A percentile compares a stretch with the other conserved stretches of the same genome.
Evolutionary conservation across 2,888 invertebrate species (phyloP).

Genomic region (Zeuzera pyrina): DNA sequence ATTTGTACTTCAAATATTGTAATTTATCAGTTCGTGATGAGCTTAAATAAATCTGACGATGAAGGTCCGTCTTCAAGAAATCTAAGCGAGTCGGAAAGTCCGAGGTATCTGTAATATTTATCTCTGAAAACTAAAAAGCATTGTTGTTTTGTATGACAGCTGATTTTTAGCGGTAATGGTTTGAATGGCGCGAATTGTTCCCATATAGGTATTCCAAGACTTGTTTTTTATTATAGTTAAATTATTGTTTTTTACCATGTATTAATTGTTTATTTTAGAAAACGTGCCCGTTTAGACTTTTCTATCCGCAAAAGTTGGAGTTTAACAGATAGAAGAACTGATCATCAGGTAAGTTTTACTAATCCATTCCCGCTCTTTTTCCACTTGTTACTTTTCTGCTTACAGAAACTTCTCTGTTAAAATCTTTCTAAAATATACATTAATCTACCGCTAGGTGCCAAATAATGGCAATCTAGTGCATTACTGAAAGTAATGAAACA

Average conservation of each 20-base stretch:
- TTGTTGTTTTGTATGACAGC: constrained; percentile 39
- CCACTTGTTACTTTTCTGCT: too few species aligned
- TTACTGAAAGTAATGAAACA: too few species aligned
- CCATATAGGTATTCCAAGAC: background rate
- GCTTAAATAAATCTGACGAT: constrained; percentile 31
- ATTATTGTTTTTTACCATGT: constrained; percentile 4
- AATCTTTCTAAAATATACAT: too few species aligned
- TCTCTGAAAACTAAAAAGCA: background rate
- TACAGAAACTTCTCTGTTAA: too few species aligned
- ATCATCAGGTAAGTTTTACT: constrained; percentile 47
- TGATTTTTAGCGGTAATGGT: constrained; percentile 65
- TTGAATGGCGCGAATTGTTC: constrained; percentile 61
- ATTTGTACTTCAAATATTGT: too few species aligned
- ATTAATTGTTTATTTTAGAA: constrained; percentile 34
- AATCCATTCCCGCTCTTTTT: constrained; percentile 42
- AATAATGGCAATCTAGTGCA: too few species aligned
- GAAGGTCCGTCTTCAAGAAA: constrained; percentile 26
- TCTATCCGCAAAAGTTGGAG: constrained; percentile 56
- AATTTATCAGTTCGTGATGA: constrained; percentile 37
- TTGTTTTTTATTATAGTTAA: background rate
- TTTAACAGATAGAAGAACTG: constrained; percentile 55
- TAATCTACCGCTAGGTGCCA: too few species aligned
- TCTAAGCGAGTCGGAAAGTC: constrained; percentile 38
- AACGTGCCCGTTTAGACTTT: constrained; percentile 42
- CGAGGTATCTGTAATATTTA: constrained; percentile 36